Base-by-base conservation (phyloP, 2,888 invertebrate genomes). In the Parasteatoda lunata region DNA sequence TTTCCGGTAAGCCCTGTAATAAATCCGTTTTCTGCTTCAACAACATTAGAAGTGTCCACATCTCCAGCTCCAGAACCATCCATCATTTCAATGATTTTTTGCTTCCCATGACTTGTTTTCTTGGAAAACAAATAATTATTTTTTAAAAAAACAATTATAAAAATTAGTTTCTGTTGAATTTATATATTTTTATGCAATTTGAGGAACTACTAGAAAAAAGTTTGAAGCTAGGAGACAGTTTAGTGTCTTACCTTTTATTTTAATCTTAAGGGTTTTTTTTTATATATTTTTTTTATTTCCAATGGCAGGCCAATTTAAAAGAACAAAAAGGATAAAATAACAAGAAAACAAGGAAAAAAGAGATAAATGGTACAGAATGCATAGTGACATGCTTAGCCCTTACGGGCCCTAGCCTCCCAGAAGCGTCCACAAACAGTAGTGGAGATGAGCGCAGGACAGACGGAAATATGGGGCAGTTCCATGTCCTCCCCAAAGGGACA, bases 21-120 rank as follows among this genome's bases (percentile, higher is more conserved):
- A 90, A 92, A 93, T 59, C 96, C 97, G 91, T 97, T 95, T 91
- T 94, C 93, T 0, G 93, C 93, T 87, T 94, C 94, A 7, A 95
- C 95, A 89, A 96, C 93, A 87, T 95, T 95, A 77, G 95, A 95
- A 7, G 97, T 98, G 92, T 97, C 97, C 82, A 99, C 97, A 94
- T 99, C 99, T 5, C 99, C 99, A 91, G 97, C 96, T 45, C 99
- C 99, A 90, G 97, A 97, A 91, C 98, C 97, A 93, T 99, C 98
- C 91, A 95, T 96, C 88, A 98, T 94, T 92, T 98, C 98, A 91
- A 99, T 95, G 76, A 99, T 95, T 93, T 99, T 99, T 30, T 95
- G 94, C 91, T 96, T 95, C 69, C 98, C 98, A 92, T 97, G 96
- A 68, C 84, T 88, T 5, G 89, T 89, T 81, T 72, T 76, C 88